Evolutionary conservation across 1,140 invertebrate genomes (phyloP), one percentile per base, ranked within the genome.

Genomic region (Zaprionus tsacasi): DNA sequence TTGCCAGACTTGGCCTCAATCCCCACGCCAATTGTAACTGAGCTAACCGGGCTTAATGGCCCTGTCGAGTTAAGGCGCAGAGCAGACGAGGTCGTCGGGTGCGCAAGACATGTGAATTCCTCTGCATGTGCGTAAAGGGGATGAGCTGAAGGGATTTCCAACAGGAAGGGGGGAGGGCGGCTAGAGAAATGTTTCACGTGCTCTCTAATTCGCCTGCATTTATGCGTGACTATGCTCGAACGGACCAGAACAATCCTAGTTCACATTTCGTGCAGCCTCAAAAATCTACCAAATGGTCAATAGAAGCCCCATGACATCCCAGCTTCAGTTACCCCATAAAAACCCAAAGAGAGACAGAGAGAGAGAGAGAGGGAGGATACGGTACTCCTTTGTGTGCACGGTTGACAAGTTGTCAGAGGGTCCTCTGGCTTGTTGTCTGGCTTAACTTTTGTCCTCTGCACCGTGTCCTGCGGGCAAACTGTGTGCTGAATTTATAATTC

Each of bases 201-300:
- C 33, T 78, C 67, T 75, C 81, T 91, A 91, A 91, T 91, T 91
- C 81, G 77, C 70, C 83, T 91, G 81, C 88, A 91, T 91, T 91
- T 91, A 91, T 83, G 88, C 88, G 83, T 91, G 83, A 88, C 79
- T 83, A 91, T 69, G 81, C 87, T 74, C 69, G 17, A 50, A 17
- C 4, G 45, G 10, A 25, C 45, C 8, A 50, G 45, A 50, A 17
- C 45, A 50, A 50, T 45, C n/a, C 40, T 45, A 7, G 33, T 7
- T 35, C 7, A 6, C 33, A 45, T 15, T 45, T 45, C 17, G 17
- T 21, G n/a, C 45, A n/a, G 56, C 58, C n/a, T 17, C 36, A 65
- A 65, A 48, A 55, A 15, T 10, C 35, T 50, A 50, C 10, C 45
- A 1, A 50, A 50, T 45, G 7, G 40, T 17, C 15, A 50, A 50